These are phyloP conservation scores for Augochlora pura DNA, from an alignment of 1,140 invertebrate species.

Conservation along the genomic window DNA sequence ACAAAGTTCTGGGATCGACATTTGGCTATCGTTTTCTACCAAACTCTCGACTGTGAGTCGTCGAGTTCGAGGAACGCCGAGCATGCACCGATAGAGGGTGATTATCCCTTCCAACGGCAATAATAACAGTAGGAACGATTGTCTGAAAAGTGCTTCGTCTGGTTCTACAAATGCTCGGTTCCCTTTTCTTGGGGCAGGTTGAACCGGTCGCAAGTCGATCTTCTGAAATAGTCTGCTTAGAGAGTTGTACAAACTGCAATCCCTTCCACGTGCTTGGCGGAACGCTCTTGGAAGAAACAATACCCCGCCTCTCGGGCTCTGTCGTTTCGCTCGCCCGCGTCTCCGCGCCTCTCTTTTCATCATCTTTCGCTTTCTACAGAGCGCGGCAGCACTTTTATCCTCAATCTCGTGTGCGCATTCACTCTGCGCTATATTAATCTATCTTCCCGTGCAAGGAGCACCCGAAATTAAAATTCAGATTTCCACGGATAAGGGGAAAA, in stretches of 20 bases:
- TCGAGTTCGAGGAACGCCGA: not conserved
- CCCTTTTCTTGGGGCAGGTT: not conserved
- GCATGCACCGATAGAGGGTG: not conserved
- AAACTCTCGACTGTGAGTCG: not conserved
- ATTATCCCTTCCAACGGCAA: not conserved
- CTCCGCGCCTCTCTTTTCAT: not conserved
- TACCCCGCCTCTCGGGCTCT: constrained; percentile 6
- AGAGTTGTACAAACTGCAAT: constrained; percentile 52
- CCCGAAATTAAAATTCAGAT: constrained; percentile 18
- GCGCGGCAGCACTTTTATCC: constrained; percentile 37
- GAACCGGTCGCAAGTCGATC: constrained; percentile 10
- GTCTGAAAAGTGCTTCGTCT: not conserved
- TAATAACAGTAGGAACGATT: not conserved
- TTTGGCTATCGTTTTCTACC: too few relatives aligned
- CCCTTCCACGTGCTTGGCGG: not conserved
- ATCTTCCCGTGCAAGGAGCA: constrained; percentile 14
- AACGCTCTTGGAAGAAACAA: constrained; percentile 50
- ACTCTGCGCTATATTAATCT: constrained; percentile 28
- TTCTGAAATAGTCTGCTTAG: constrained; percentile 42
- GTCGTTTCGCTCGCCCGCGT: not conserved
- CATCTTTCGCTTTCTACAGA: not conserved
- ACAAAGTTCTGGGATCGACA: too few relatives aligned
- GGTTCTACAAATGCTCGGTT: not conserved
- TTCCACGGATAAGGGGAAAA: not conserved
- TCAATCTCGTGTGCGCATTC: constrained; percentile 33